phyloP scores from a whole-genome alignment of 2,888 invertebrate species.

The Malthinus flaveolus region DNA sequence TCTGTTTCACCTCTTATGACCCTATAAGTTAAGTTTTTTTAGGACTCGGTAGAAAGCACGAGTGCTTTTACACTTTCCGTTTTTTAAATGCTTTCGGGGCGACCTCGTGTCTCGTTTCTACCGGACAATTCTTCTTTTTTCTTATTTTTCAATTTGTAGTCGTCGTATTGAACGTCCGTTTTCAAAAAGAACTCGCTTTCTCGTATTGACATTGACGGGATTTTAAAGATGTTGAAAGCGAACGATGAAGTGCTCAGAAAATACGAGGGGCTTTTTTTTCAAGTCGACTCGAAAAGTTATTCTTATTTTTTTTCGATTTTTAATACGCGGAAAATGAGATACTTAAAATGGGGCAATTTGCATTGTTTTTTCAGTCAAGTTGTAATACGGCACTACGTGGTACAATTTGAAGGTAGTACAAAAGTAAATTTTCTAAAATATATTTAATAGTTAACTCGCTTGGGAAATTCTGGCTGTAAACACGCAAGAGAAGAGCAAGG shows the following conservation, averaged over 20 bases:
- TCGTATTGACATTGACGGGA: slow-evolving; percentile 19
- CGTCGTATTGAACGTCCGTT: slow-evolving; percentile 18
- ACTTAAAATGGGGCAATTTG: background rate
- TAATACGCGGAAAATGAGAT: too few species aligned
- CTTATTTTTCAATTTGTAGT: slow-evolving; percentile 8
- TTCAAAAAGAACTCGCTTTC: slow-evolving; percentile 19
- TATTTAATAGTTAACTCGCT: slow-evolving; percentile 38
- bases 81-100: slow-evolving; percentile 16
- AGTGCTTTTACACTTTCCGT: slow-evolving; percentile 22
- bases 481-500: slow-evolving; percentile 42
- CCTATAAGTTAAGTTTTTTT: slow-evolving; percentile 26
- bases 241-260: background rate
- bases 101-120: slow-evolving; percentile 10
- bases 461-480: slow-evolving; percentile 44
- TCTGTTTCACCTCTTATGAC: slow-evolving; percentile 27
- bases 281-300: background rate
- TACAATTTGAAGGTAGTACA: slow-evolving; percentile 21
- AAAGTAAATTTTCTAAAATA: slow-evolving; percentile 25
- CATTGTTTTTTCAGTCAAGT: slow-evolving; percentile 1
- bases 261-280: background rate
- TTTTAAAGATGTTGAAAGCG: slow-evolving; percentile 13
- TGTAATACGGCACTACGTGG: slow-evolving; percentile 20
- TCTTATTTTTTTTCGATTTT: background rate
- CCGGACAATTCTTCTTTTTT: slow-evolving; percentile 1
- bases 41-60: slow-evolving; percentile 12